Percentiles rank a stretch among this genome's conserved stretches.
phyloP scores from a whole-genome alignment of 2,888 invertebrate species.

The Mythimna impura region DNA sequence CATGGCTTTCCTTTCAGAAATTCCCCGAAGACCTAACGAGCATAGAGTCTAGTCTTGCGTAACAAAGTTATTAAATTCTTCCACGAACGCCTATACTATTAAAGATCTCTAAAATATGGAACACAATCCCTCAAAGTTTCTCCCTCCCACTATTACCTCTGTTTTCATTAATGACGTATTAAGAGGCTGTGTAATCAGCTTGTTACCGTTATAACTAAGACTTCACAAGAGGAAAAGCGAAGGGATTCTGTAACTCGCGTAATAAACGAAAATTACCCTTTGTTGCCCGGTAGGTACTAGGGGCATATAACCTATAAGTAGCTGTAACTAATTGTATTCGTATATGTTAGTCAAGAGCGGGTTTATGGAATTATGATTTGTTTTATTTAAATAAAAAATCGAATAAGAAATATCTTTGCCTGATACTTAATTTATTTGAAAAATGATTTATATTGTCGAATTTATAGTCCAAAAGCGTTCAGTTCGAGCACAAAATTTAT shows the following conservation, averaged over 20 bases:
- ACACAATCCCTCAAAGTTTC: background rate
- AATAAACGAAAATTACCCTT: conserved; percentile 77
- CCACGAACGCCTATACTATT: no score
- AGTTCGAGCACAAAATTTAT: background rate
- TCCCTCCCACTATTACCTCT: background rate
- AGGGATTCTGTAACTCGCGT: conserved; percentile 70
- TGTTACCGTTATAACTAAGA: conserved; percentile 74
- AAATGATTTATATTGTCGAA: background rate
- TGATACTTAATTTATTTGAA: background rate
- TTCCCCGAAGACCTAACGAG: no score
- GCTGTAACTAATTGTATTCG: background rate
- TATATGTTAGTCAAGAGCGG: conserved; percentile 1
- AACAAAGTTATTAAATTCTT: background rate
- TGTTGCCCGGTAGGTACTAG: conserved; percentile 62
- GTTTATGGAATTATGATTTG: background rate
- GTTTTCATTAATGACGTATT: conserved; percentile 59
- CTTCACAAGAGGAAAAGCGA: conserved; percentile 66
- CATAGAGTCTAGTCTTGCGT: background rate
- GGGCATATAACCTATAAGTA: conserved; percentile 9
- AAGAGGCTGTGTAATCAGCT: conserved; percentile 78
- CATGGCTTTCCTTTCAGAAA: no score
- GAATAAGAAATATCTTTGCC: background rate
- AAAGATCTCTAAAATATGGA: background rate
- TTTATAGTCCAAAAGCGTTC: background rate
- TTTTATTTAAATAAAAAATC: background rate